These are phyloP conservation scores for Brachypalpus laphriformis DNA, from an alignment of 2,888 invertebrate species.

Conservation along the genomic window DNA sequence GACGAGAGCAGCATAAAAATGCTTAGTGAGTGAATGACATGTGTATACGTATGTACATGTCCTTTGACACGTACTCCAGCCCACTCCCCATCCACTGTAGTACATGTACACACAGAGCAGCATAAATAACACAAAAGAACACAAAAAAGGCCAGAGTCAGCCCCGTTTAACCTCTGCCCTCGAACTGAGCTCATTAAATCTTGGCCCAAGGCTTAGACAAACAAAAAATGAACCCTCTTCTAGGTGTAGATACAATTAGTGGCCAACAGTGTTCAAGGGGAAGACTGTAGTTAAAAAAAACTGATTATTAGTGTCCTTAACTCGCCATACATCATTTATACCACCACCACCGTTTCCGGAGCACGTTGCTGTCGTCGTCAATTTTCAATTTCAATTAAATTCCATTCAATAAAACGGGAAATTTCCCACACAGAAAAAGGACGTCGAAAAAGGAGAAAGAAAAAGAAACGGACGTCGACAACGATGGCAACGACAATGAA, in stretches of 20 bases:
- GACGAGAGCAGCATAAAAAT: constrained; percentile 54
- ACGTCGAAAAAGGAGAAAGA: not conserved
- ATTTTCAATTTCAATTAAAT: constrained; percentile 71
- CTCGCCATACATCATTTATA: constrained; percentile 29
- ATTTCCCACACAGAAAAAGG: not conserved
- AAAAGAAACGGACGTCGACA: not conserved
- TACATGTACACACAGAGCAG: not conserved
- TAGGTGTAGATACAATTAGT: constrained; percentile 20
- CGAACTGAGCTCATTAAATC: constrained; percentile 45
- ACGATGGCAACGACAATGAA: constrained; percentile 23
- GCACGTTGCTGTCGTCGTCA: constrained; percentile 41
- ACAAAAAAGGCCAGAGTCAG: constrained; percentile 10
- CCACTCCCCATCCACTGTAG: not conserved
- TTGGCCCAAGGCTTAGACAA: constrained; percentile 11
- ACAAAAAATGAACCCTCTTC: not conserved
- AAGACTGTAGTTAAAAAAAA: not conserved
- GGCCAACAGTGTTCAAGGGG: not conserved
- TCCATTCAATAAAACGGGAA: constrained; percentile 9
- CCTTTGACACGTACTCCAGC: constrained; percentile 52
- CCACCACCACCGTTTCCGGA: not conserved
- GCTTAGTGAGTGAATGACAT: constrained; percentile 48
- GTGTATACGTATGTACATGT: constrained; percentile 56
- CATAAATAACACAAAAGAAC: not conserved
- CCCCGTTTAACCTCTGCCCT: constrained; percentile 17
- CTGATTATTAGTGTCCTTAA: constrained; percentile 47